Base-by-base conservation (phyloP, 2,888 invertebrate genomes). In the Erebia epiphron region DNA sequence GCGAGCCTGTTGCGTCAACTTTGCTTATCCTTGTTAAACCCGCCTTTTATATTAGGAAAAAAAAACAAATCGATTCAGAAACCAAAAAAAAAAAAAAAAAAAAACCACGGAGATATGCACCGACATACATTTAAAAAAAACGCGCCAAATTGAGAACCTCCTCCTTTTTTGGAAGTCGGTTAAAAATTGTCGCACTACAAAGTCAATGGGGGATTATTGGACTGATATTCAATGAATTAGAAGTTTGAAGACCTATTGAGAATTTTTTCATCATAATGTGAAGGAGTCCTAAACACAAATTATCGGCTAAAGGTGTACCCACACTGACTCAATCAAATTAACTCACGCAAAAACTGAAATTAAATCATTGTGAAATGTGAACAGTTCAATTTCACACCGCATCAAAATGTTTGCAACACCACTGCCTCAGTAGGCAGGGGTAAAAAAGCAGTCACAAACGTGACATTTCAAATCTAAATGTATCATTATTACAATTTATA, bases 371-470 rank as follows among this genome's bases (percentile, higher is more conserved):
- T 9, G n/a, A 41, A 56, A 56, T 21, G 18, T 16, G 58, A 41
- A 58, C 35, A 35, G 41, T 58, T 35, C n/a, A 41, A 35, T 58
- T 35, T 58, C 50, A 58, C 50, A 58, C 41, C 35, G 10, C 58
- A n/a, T 58, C 58, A 41, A 10, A 21, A n/a, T 58, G n/a, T 58
- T 58, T 58, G 35, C 58, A 10, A n/a, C 58, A 58, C 58, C 41
- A 7, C n/a, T n/a, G 50, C 57, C 3, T 56, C 21, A 10, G 21
- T 0, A 13, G 21, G 14, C 7, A 26, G 16, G 18, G 57, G 26
- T 57, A 41, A 21, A 68, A 56, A 56, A 68, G n/a, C 14, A 46
- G 61, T 68, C 56, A 68, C 57, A 57, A 63, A 26, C 11, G 43
- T 26, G 18, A 52, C 64, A 64, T 64, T 64, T 41, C 41, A 57